These are phyloP conservation scores for Phyllostomus hastatus DNA, from an alignment of 2,113 vertebrate species.

Conservation along the genomic window DNA sequence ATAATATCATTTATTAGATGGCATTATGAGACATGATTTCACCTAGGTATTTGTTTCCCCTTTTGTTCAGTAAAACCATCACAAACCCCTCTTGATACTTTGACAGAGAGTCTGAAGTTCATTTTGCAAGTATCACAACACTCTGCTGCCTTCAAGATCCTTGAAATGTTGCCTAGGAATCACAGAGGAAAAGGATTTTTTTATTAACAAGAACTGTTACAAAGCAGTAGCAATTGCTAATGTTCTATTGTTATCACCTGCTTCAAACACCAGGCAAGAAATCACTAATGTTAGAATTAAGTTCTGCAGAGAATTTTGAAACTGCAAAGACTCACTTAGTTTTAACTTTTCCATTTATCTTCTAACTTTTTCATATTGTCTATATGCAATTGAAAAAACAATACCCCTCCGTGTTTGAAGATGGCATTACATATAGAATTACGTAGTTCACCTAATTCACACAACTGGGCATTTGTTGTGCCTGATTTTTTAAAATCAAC, in stretches of 20 bases:
- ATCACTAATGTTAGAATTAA: not conserved
- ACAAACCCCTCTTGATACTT: not conserved
- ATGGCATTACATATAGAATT: not conserved
- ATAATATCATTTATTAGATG: not conserved
- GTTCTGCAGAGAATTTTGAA: not conserved
- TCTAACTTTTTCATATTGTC: not conserved
- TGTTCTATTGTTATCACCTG: not conserved
- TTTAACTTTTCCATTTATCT: not conserved
- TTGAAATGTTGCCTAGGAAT: not conserved
- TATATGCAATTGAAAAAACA: not conserved
- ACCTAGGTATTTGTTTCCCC: not conserved
- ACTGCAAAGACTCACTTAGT: not conserved
- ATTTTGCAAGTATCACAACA: not conserved
- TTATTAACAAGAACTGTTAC: not conserved
- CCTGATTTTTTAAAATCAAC: not conserved
- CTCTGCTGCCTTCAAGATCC: not conserved
- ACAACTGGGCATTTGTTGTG: not conserved
- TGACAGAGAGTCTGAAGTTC: not conserved
- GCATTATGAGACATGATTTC: not conserved
- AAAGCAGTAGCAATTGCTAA: not conserved
- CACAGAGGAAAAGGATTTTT: not conserved
- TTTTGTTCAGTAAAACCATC: conserved; percentile 15
- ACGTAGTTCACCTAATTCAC: not conserved
- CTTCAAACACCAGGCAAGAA: not conserved
- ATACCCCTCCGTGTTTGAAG: not conserved